phyloP scores from a whole-genome alignment of 2,888 invertebrate genomes.

The Drosophila heteroneura region DNA sequence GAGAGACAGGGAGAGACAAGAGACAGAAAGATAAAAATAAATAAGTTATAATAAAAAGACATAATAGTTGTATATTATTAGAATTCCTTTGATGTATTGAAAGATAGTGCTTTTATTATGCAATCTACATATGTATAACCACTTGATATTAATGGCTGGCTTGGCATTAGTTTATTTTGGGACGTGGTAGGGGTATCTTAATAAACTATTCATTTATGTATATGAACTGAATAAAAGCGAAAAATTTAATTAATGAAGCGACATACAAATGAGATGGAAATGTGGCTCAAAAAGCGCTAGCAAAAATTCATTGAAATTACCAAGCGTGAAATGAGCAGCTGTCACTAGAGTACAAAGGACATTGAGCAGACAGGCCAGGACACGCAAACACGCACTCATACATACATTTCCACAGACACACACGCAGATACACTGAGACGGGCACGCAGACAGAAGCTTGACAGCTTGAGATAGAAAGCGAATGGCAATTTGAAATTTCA shows the following conservation, averaged over 20 bases:
- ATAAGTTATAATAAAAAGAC: background rate
- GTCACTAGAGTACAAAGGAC: conserved; percentile 75
- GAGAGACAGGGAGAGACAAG: too few species aligned
- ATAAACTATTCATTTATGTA: conserved; percentile 51
- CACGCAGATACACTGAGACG: conserved; percentile 14
- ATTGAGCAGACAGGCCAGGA: conserved; percentile 52
- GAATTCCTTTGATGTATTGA: background rate
- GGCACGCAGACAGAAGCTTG: conserved; percentile 38
- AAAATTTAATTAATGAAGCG: conserved; percentile 71
- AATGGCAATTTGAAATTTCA: conserved; percentile 80
- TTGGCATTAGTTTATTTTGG: background rate
- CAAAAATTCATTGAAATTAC: conserved; percentile 79
- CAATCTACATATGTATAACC: background rate
- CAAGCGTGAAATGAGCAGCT: conserved; percentile 81
- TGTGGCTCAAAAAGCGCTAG: conserved; percentile 47
- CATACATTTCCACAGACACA: conserved; percentile 13
- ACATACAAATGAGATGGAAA: conserved; percentile 53
- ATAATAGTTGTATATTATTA: background rate
- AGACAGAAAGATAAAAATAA: background rate
- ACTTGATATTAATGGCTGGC: background rate
- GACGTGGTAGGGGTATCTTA: background rate
- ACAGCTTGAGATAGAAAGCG: conserved; percentile 63
- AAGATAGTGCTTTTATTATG: background rate
- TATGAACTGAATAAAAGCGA: conserved; percentile 37
- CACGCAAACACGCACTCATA: conserved; percentile 25